phyloP scores from a whole-genome alignment of 2,113 vertebrate species.

The Psammodynastes pulverulentus region DNA sequence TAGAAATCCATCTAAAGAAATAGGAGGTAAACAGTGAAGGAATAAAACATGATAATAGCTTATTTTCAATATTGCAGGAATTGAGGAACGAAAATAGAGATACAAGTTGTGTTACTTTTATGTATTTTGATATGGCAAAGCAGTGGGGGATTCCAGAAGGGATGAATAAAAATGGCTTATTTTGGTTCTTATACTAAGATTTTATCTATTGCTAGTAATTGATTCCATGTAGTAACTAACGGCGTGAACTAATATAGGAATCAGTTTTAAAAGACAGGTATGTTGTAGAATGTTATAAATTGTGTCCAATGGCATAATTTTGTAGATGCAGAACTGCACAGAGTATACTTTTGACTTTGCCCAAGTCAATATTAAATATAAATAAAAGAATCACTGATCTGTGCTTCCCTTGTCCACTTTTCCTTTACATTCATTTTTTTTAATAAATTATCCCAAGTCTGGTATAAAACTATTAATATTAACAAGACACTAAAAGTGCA shows the following conservation, averaged over 20 bases:
- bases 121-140: conserved; percentile 3
- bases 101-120: conserved; percentile 1
- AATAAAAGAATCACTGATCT: not conserved
- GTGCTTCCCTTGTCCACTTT: not conserved
- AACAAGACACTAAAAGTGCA: not conserved
- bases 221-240: conserved; percentile 30
- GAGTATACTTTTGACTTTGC: conserved; percentile 17
- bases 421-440: not conserved
- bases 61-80: not conserved
- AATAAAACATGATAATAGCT: not conserved
- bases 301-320: conserved; percentile 6
- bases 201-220: conserved; percentile 38
- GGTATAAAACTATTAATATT: not conserved
- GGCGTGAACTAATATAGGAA: conserved; percentile 42
- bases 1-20: conserved; percentile 13
- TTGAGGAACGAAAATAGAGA: not conserved
- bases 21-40: conserved; percentile 18
- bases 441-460: not conserved
- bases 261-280: conserved; percentile 38
- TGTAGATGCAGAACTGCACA: conserved; percentile 1
- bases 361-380: not conserved
- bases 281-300: not conserved
- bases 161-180: conserved; percentile 31
- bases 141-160: conserved; percentile 17
- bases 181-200: conserved; percentile 44